Percentiles rank a stretch among this genome's conserved stretches.
These are phyloP conservation scores for Lithosia quadra DNA, from an alignment of 2,888 invertebrate species.

Conservation along the genomic window DNA sequence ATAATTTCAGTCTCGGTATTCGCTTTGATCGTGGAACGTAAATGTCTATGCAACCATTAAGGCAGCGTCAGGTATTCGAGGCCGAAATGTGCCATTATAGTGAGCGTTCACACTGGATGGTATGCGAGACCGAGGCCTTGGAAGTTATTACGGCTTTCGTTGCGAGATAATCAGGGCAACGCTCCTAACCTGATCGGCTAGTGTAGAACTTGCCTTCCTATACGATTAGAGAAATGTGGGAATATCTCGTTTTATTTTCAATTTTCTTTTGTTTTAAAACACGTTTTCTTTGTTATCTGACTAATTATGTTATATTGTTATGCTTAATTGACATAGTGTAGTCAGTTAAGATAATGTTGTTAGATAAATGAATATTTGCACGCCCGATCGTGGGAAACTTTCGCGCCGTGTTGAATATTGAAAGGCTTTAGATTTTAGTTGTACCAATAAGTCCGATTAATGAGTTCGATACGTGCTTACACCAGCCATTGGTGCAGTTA, in stretches of 20 bases:
- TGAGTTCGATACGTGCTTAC: slow-evolving; percentile 46
- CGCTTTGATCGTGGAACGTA: slow-evolving; percentile 51
- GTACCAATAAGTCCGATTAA: slow-evolving; percentile 51
- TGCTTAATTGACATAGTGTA: slow-evolving; percentile 31
- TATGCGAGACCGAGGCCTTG: slow-evolving; percentile 40
- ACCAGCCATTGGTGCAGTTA: slow-evolving; percentile 39
- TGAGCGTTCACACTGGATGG: slow-evolving; percentile 28
- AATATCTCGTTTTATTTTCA: slow-evolving; percentile 9
- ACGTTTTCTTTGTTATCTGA: slow-evolving; percentile 31
- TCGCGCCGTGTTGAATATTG: slow-evolving; percentile 56
- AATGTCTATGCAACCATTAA: slow-evolving; percentile 45
- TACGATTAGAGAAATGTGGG: slow-evolving; percentile 7
- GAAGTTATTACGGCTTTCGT: slow-evolving; percentile 48
- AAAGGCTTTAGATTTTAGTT: slow-evolving; percentile 46
- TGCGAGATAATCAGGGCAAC: slow-evolving; percentile 46
- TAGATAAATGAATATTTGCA: slow-evolving; percentile 53
- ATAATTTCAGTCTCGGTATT: slow-evolving; percentile 51
- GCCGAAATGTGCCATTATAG: slow-evolving; percentile 43
- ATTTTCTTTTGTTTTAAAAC: slow-evolving; percentile 19
- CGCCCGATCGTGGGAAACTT: slow-evolving; percentile 66
- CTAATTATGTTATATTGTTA: slow-evolving; percentile 38
- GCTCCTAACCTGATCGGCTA: slow-evolving; percentile 41
- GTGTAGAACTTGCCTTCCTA: slow-evolving; percentile 5
- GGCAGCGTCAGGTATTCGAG: slow-evolving; percentile 34
- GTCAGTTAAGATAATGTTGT: slow-evolving; percentile 50